A percentile compares a stretch with the other conserved stretches of the same genome.
phyloP scores from a whole-genome alignment of 2,113 vertebrate genomes.

The Rhizomys pruinosus region DNA sequence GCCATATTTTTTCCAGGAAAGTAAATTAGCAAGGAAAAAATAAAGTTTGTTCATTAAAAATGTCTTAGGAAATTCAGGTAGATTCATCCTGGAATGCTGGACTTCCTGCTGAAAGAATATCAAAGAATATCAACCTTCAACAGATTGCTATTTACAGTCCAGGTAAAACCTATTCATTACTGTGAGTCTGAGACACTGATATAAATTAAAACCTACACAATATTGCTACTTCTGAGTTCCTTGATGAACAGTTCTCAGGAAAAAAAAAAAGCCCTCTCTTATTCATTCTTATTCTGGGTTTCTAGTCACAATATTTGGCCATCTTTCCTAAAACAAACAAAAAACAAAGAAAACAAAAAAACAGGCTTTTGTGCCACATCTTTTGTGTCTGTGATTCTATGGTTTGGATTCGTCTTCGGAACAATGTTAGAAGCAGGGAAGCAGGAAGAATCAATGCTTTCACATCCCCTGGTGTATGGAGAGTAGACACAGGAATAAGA shows the following conservation, averaged over 20 bases:
- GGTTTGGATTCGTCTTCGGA: neutral
- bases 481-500: no score
- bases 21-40: neutral
- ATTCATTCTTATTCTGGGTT: neutral
- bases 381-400: neutral
- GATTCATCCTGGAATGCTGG: neutral
- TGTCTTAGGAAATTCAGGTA: neutral
- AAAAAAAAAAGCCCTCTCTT: neutral
- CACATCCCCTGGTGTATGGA: neutral
- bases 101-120: neutral
- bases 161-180: neutral
- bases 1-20: neutral
- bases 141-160: neutral
- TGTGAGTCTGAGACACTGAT: neutral
- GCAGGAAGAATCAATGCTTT: neutral
- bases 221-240: neutral
- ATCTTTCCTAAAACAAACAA: neutral
- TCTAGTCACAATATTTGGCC: neutral
- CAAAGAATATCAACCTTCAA: neutral
- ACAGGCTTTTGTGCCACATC: neutral
- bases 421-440: neutral
- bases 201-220: neutral
- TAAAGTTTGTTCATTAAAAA: neutral
- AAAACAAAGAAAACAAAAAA: no score
- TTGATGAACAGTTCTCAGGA: neutral